Percentiles rank a stretch among this genome's conserved stretches.
phyloP scores from a whole-genome alignment of 2,888 invertebrate species.

The Eubasilissa splendida region DNA sequence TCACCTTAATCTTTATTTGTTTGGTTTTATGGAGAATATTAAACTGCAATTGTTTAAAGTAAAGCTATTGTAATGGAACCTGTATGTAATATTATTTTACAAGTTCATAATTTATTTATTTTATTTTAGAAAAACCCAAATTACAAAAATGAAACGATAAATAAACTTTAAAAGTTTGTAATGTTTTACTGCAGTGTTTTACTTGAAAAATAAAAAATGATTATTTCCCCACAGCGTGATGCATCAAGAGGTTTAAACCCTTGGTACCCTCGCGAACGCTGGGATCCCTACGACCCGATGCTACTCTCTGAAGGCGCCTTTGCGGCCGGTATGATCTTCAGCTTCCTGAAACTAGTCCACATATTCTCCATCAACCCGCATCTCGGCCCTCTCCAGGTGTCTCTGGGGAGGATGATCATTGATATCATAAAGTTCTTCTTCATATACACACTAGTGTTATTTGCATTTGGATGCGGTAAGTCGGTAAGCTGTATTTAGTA shows the following conservation, averaged over 20 bases:
- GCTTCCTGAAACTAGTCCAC: conserved; percentile 94
- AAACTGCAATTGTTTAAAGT: no score
- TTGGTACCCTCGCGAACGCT: conserved; percentile 90
- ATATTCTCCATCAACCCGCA: conserved; percentile 98
- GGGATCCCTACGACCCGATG: conserved; percentile 98
- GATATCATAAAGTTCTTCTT: conserved; percentile 98
- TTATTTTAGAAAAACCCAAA: no score
- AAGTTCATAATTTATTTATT: no score
- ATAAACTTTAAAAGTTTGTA: no score
- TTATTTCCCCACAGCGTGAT: conserved; percentile 73
- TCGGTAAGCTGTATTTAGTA: conserved; percentile 43
- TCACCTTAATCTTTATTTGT: no score
- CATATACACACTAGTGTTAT: conserved; percentile 92
- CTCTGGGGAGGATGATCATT: conserved; percentile 93
- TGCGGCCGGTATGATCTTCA: conserved; percentile 97
- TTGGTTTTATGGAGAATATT: no score
- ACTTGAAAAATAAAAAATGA: no score
- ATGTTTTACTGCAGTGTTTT: no score
- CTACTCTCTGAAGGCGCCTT: conserved; percentile 94
- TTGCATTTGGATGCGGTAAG: conserved; percentile 96
- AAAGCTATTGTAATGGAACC: no score
- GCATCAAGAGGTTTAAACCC: conserved; percentile 80
- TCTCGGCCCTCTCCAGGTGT: conserved; percentile 93
- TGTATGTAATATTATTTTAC: no score
- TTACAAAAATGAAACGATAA: no score